Conservation (phyloP, 1,140 invertebrate species). For the Colletes latitarsis region DNA sequence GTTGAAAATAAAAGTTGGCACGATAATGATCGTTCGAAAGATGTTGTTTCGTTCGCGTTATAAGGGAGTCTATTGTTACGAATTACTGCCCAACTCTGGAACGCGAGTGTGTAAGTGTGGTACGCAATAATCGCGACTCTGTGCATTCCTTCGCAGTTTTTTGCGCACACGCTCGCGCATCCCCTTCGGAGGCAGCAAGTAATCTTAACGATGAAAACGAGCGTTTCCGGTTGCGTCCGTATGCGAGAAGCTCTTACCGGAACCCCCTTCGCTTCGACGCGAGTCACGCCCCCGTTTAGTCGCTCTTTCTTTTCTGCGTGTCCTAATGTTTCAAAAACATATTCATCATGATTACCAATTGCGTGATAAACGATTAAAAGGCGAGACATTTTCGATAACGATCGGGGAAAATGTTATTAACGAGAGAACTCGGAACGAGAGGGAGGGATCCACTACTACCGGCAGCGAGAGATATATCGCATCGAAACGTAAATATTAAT, state of each 20-base stretch:
- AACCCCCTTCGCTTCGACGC: conserved; percentile 21
- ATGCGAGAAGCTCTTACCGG: conserved; percentile 20
- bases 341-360: conserved; percentile 29
- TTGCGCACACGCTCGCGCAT: conserved; percentile 19
- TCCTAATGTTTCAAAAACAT: conserved; percentile 38
- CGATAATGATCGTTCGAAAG: no score
- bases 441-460: not conserved
- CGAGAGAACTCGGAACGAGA: not conserved
- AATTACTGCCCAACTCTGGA: no score
- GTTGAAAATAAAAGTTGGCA: no score
- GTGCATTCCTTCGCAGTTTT: not conserved
- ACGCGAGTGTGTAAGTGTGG: no score
- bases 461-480: not conserved
- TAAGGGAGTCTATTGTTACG: no score
- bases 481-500: not conserved
- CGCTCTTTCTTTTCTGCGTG: not conserved
- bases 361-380: conserved; percentile 2
- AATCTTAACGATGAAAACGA: conserved; percentile 34
- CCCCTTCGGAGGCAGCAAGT: conserved; percentile 21
- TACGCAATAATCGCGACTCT: not conserved
- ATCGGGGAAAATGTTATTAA: not conserved
- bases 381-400: not conserved
- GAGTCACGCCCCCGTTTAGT: conserved; percentile 14
- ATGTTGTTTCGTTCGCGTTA: no score
- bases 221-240: conserved; percentile 32